Evolutionary conservation across 2,113 vertebrate species (phyloP).

Genomic region (Poeciliopsis occidentalis): DNA sequence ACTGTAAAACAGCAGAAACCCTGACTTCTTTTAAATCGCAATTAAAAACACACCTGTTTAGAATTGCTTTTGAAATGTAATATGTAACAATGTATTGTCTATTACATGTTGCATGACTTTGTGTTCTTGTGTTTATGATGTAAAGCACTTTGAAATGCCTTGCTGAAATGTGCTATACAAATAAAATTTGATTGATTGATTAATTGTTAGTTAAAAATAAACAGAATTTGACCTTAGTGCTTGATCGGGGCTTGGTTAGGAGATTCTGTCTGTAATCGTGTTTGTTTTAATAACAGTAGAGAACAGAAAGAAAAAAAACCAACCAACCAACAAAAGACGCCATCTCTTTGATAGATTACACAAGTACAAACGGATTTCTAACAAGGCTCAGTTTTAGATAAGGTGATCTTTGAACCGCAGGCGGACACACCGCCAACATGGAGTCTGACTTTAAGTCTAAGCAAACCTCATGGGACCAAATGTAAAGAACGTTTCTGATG

Average conservation of each 20-base stretch:
- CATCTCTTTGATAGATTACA: not conserved
- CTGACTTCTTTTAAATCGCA: no score
- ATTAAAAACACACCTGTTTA: no score
- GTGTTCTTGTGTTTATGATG: no score
- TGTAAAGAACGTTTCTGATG: not conserved
- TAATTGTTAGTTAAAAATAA: not conserved
- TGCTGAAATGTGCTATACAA: no score
- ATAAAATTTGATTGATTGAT: no score
- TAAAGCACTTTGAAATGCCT: no score
- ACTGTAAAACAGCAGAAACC: no score
- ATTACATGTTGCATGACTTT: no score
- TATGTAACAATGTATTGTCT: no score
- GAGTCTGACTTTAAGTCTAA: conserved; percentile 27
- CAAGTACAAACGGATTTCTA: conserved; percentile 23
- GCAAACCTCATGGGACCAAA: conserved; percentile 8
- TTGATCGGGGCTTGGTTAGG: conserved; percentile 18
- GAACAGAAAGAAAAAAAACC: not conserved
- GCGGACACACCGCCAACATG: conserved; percentile 38
- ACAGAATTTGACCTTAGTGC: not conserved
- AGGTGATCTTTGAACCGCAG: conserved; percentile 54
- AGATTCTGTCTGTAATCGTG: not conserved
- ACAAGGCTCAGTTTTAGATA: conserved; percentile 20
- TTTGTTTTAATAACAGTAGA: not conserved
- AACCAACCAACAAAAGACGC: not conserved
- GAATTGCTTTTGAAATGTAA: no score